These are phyloP conservation scores for Cyclura pinguis DNA, from an alignment of 2,797 vertebrate genomes.

Conservation along the genomic window DNA sequence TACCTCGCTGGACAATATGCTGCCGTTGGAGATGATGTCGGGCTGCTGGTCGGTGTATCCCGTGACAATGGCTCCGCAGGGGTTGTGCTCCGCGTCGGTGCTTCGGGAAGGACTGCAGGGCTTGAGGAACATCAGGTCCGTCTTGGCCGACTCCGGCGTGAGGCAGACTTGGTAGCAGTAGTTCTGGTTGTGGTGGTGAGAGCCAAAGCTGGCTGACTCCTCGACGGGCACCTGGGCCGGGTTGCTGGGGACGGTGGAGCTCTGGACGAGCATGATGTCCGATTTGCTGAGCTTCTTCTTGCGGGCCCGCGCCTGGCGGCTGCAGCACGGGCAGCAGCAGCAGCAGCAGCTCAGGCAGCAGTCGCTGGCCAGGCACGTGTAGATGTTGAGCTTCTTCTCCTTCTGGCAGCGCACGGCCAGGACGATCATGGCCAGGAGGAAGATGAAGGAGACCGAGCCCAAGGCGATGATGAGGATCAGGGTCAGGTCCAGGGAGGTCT, in stretches of 20 bases:
- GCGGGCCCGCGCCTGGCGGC: constrained; percentile 88
- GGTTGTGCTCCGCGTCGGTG: constrained; percentile 92
- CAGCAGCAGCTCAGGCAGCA: constrained; percentile 91
- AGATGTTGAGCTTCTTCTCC: constrained; percentile 95
- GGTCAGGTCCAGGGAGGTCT: constrained; percentile 90
- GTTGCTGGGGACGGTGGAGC: constrained; percentile 86
- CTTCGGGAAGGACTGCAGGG: constrained; percentile 94
- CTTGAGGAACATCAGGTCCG: constrained; percentile 98
- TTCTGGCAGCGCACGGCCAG: constrained; percentile 96
- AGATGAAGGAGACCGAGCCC: constrained; percentile 95
- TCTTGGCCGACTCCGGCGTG: constrained; percentile 98
- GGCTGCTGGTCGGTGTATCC: constrained; percentile 96
- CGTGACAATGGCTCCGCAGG: constrained; percentile 93
- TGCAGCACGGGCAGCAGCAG: constrained; percentile 89
- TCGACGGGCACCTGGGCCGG: constrained; percentile 88
- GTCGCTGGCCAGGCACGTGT: constrained; percentile 92
- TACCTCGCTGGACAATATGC: constrained; percentile 96
- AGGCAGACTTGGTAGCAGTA: constrained; percentile 99
- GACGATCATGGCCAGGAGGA: constrained; percentile 98
- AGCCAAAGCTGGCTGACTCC: constrained; percentile 90
- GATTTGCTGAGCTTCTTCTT: constrained; percentile 99
- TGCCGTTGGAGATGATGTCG: constrained; percentile 98
- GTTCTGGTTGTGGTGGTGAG: constrained; percentile 96
- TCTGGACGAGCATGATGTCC: constrained; percentile 98
- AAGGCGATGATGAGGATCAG: constrained; percentile 97